These are phyloP conservation scores for Delia radicum DNA, from an alignment of 1,140 invertebrate genomes.

Conservation along the genomic window DNA sequence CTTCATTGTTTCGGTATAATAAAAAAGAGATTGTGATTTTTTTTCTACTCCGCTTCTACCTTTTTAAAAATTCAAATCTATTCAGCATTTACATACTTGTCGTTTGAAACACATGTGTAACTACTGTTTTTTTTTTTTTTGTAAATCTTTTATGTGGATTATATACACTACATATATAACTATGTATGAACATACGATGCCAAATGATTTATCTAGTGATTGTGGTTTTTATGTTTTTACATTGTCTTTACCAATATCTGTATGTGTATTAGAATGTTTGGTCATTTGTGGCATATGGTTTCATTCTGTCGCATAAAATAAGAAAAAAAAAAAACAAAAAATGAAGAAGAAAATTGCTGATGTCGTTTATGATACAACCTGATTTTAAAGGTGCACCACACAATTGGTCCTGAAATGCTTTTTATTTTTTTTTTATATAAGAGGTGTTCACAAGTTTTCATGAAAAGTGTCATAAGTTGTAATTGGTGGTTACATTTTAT, in stretches of 20 bases:
- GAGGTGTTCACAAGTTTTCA: too few relatives aligned
- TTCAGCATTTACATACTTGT: neutral
- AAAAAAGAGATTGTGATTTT: neutral
- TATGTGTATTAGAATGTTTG: neutral
- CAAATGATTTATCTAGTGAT: constrained; percentile 4
- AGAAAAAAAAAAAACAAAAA: neutral
- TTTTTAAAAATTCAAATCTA: constrained; percentile 2
- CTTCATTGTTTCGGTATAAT: neutral
- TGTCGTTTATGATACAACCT: neutral
- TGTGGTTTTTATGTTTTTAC: constrained; percentile 5
- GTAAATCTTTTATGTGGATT: neutral
- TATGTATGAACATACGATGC: neutral
- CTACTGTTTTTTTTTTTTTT: neutral
- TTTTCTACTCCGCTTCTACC: neutral
- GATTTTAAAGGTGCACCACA: neutral
- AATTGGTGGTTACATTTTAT: too few relatives aligned
- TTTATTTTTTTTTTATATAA: neutral
- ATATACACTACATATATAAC: neutral
- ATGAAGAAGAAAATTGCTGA: neutral
- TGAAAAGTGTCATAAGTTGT: too few relatives aligned
- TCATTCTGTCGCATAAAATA: neutral
- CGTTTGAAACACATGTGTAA: neutral
- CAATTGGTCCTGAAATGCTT: neutral
- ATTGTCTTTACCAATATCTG: neutral
- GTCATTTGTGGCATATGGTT: neutral